Evolutionary conservation across 2,797 vertebrate genomes (phyloP), one percentile per base, ranked within the genome.

Genomic region (Platyrinchus mystaceus): DNA sequence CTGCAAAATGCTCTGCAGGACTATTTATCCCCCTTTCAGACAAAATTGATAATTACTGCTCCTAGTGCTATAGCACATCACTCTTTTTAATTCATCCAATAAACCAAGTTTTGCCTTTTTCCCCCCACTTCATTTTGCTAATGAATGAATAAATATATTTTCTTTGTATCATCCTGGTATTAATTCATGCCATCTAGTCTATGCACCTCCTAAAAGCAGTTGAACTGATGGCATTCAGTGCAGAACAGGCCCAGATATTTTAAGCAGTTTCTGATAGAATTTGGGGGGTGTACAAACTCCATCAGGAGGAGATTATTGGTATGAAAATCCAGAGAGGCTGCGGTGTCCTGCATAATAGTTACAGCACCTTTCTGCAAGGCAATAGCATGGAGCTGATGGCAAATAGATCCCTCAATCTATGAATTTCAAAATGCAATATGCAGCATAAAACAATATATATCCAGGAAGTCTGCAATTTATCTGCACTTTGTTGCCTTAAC

Each of bases 351-450:
- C 52, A 60, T 80, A 34, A 85, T 32, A 75, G 78, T 60, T 89
- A 53, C 52, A 84, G 86, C 49, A 89, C 68, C 81, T 83, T 56
- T 78, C 85, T 92, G 77, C 55, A 89, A 93, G 50, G 70, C 67
- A 93, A 73, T 70, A 90, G 55, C 39, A 52, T 30, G 52, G 20
- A 75, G 70, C 49, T 93, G 78, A 92, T 87, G 71, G 84, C 90
- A 95, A 87, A 95, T 14, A 89, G 84, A 89, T 93, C 88, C 78
- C 52, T 82, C 86, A 56, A 7, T 80, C 68, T 90, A 92, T 93
- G 88, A 95, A 94, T 94, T 96, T 94, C 75, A 89, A 96, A 93
- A 87, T 53, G 71, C 36, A 87, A 22, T 90, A 90, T 56, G 67
- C 59, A 56, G 36, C 58, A 66, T 23, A 89, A 71, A 89, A 90